Base-by-base conservation (phyloP, 2,797 vertebrate genomes). In the Notoglanidium macrostoma region DNA sequence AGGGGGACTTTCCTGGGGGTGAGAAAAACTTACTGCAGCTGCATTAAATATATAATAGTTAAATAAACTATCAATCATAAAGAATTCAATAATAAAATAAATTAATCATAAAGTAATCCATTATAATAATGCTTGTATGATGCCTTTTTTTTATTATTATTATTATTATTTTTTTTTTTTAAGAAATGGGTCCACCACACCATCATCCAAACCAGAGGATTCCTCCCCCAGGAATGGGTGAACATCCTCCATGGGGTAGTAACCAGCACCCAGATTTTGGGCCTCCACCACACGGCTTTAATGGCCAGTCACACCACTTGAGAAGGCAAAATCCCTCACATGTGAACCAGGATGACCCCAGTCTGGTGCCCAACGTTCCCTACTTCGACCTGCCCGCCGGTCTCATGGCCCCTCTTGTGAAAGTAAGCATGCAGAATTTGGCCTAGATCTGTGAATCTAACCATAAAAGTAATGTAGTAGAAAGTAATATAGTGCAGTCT, bases 341-440 rank as follows among this genome's bases (percentile, higher is more conserved):
- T 68, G 94, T 97, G 92, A 97, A 94, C 92, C 97, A 97, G 0
- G 98, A 99, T 0, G 98, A 99, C 90, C 98, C 98, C 32, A 99
- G 98, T 35, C 95, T 99, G 92, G 98, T 99, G 73, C 98, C 98
- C 55, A 99, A 99, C 0, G 98, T 99, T 2, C 98, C 98, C 44
- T 99, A 99, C 93, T 99, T 99, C 0, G 98, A 99, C 86, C 96
- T 99, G 23, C 98, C 98, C 0, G 98, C 98, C 0, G 98, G 98
- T n/a, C 96, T 99, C 77, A 99, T 99, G 98, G 98, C 98, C 21
- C 98, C 98, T 0, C 95, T 99, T 0, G 98, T 99, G 70, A 99
- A 99, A 94, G 98, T 99, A 91, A 92, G 92, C 1, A 0, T 83
- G 9, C 19, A 67, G 61, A 82, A 40, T 49, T 26, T 65, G 55